Base-by-base conservation (phyloP, 2,888 invertebrate genomes). In the Pachycephus smyrnensis region DNA sequence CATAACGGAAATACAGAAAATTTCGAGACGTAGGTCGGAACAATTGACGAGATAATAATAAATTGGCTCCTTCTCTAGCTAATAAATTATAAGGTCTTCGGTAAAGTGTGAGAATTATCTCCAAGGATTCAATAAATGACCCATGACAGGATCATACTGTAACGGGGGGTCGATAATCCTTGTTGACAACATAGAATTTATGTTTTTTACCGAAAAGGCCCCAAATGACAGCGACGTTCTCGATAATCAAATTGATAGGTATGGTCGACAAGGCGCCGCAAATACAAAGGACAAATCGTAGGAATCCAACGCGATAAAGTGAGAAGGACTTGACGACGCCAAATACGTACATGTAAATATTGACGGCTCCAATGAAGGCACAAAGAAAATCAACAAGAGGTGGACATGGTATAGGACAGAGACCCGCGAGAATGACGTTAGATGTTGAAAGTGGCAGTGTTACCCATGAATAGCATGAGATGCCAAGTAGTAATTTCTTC, bases 241-340 rank as follows among this genome's bases (percentile, higher is more conserved):
- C 98, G 87, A 98, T 98, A 78, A 98, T 93, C 86, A 98, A 94
- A 93, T 98, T 98, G 86, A 98, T 95, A 31, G 98, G 98, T 91
- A 98, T 97, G 78, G 97, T 97, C 80, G 96, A 95, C 75, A 98
- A 93, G 6, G 98, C 98, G 73, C 98, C 98, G 81, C 95, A 93
- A 81, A 98, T 94, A 90, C 97, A 97, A 78, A 97, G 92, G 79
- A 95, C 89, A 90, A 97, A 97, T 90, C 95, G 95, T 69, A 95
- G 89, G 80, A 96, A 92, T 15, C 98, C 98, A 90, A 97, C 96
- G 88, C 97, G 95, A 91, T 97, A 96, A 68, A 98, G 93, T 33
- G 97, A 97, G 90, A 99, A 98, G 77, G 98, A 98, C 92, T 98
- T 98, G 76, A 98, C 94, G n/a, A 98, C 98, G 82, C 99, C 99